Evolutionary conservation across 2,888 invertebrate species (phyloP).

Genomic region (Siphlonurus alternatus): DNA sequence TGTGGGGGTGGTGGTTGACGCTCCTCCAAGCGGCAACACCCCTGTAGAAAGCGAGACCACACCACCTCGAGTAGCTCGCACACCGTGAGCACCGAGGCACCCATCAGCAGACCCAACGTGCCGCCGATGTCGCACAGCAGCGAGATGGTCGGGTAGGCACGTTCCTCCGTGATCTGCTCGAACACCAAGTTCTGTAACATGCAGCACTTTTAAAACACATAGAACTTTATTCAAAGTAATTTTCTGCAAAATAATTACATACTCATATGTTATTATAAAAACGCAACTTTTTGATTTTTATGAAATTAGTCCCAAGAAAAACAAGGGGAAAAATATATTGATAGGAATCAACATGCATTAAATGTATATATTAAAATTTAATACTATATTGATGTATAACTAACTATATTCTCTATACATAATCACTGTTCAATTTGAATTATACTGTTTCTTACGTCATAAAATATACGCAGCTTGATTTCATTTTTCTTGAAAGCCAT

Average conservation of each 20-base stretch:
- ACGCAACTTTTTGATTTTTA: no score
- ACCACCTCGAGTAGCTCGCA: background rate
- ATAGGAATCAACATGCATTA: no score
- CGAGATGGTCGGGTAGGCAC: background rate
- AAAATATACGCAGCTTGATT: background rate
- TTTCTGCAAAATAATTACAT: no score
- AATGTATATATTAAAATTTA: no score
- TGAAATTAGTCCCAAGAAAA: no score
- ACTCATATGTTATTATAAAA: no score
- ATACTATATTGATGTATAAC: no score
- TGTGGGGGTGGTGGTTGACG: background rate
- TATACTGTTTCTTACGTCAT: background rate
- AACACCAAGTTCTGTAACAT: background rate
- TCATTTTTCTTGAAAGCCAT: background rate
- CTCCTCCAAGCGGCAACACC: background rate
- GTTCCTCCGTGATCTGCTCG: background rate
- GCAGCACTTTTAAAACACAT: no score
- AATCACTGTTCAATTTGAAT: background rate
- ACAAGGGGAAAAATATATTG: no score
- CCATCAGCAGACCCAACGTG: slow-evolving; percentile 1
- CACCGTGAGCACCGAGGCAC: slow-evolving; percentile 1
- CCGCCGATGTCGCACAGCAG: slow-evolving; percentile 2
- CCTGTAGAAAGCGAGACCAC: background rate
- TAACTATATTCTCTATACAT: no score
- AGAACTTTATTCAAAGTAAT: no score